These are phyloP conservation scores for Pteropus alecto DNA, from an alignment of 2,113 vertebrate genomes.

Conservation along the genomic window DNA sequence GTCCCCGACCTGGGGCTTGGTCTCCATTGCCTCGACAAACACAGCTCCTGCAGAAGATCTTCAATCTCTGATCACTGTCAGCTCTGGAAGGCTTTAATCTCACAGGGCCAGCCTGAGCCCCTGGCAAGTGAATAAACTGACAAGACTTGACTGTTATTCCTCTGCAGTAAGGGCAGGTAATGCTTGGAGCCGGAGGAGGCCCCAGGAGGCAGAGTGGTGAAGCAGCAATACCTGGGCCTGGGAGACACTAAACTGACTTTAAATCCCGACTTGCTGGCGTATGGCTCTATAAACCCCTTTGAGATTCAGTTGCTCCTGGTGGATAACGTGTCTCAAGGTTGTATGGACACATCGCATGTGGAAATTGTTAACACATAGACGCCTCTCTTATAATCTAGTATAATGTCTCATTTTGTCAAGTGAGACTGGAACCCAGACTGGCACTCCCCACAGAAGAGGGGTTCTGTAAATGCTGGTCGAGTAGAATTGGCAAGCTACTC, in stretches of 20 bases:
- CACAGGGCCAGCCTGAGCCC: rapidly evolving
- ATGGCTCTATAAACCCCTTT: neutral
- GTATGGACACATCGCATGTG: rapidly evolving
- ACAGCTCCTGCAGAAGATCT: neutral
- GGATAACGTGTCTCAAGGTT: neutral
- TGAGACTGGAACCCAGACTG: neutral
- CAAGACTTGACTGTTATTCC: neutral
- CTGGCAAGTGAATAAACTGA: rapidly evolving
- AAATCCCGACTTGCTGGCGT: neutral
- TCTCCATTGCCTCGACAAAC: too few relatives aligned
- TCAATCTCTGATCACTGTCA: neutral
- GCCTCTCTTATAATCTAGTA: neutral
- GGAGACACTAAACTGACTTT: neutral
- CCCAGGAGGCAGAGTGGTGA: neutral
- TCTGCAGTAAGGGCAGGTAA: neutral
- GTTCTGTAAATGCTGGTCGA: neutral
- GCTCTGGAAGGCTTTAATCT: neutral
- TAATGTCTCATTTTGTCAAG: neutral
- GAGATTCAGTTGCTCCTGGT: neutral
- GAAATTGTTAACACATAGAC: neutral
- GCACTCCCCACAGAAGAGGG: rapidly evolving
- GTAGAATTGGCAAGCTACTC: neutral
- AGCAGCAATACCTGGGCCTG: rapidly evolving
- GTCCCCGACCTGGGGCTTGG: neutral
- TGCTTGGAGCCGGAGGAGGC: neutral